Evolutionary conservation across 1,140 invertebrate genomes (phyloP).

Genomic region (Galendromus occidentalis): DNA sequence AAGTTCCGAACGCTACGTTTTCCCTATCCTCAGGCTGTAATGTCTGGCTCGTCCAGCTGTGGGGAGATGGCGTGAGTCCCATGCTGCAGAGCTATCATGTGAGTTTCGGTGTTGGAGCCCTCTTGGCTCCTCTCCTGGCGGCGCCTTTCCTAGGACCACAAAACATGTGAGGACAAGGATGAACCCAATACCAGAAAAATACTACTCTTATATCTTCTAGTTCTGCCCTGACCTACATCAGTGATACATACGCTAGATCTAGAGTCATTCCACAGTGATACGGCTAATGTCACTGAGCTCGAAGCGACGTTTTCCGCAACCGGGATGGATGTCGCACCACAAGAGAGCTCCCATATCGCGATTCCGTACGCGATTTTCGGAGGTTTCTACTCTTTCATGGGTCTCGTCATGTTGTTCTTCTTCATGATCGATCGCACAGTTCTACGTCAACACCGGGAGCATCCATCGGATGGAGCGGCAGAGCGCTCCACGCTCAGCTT

Average conservation of each 20-base stretch:
- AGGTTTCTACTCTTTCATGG: not conserved
- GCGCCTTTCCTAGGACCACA: slow-evolving; percentile 28
- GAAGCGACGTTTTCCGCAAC: not conserved
- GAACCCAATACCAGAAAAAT: not conserved
- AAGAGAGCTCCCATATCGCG: not conserved
- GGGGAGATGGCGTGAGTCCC: slow-evolving; percentile 31
- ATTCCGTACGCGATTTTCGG: not conserved
- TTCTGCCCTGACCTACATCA: not conserved
- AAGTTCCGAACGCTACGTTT: not conserved
- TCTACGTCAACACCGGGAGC: not conserved
- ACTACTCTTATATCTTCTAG: not conserved
- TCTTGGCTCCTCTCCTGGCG: slow-evolving; percentile 33
- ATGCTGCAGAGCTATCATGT: slow-evolving; percentile 36
- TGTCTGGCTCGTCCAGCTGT: slow-evolving; percentile 23
- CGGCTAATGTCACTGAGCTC: not conserved
- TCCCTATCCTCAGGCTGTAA: not conserved
- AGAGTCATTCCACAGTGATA: not conserved
- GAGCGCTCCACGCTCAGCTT: not conserved
- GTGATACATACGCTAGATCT: not conserved
- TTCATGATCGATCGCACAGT: not conserved
- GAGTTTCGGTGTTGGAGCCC: slow-evolving; percentile 34
- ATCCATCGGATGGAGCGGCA: not conserved
- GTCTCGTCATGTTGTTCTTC: not conserved
- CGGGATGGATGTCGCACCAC: not conserved
- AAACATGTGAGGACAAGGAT: not conserved